A percentile compares a stretch with the other conserved stretches of the same genome.
Conservation (phyloP, 2,888 invertebrate species). For the Drosophila incognita region DNA sequence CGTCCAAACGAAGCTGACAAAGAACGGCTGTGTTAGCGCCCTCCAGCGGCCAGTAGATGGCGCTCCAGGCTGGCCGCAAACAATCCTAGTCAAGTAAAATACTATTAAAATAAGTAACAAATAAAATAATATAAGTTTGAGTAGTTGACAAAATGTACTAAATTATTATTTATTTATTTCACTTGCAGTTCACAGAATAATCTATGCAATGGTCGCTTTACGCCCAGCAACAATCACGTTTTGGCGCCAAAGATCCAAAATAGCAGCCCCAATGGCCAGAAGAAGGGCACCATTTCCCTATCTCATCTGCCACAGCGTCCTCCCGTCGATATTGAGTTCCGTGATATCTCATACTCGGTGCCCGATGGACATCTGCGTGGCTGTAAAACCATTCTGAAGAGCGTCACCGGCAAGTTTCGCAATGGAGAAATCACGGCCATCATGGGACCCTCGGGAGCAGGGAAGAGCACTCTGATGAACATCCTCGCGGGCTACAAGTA, state of each 20-base stretch:
- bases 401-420: constrained; percentile 94
- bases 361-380: constrained; percentile 92
- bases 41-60: constrained; percentile 60
- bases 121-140: not conserved
- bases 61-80: constrained; percentile 61
- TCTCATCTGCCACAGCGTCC: constrained; percentile 94
- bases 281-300: constrained; percentile 90
- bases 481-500: constrained; percentile 95
- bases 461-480: constrained; percentile 94
- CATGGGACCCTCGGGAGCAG: constrained; percentile 95
- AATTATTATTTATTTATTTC: not conserved
- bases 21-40: constrained; percentile 79
- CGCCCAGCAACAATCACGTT: constrained; percentile 84
- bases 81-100: constrained; percentile 68
- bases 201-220: constrained; percentile 88
- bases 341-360: constrained; percentile 94
- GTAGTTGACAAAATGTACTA: not conserved
- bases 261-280: constrained; percentile 86
- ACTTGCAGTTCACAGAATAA: constrained; percentile 89
- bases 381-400: constrained; percentile 94
- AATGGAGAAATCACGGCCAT: constrained; percentile 97
- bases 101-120: not conserved
- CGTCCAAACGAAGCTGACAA: constrained; percentile 80
- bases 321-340: constrained; percentile 95
- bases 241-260: constrained; percentile 91